Conservation (phyloP, 2,888 invertebrate genomes). For the Synergus umbraculus region DNA sequence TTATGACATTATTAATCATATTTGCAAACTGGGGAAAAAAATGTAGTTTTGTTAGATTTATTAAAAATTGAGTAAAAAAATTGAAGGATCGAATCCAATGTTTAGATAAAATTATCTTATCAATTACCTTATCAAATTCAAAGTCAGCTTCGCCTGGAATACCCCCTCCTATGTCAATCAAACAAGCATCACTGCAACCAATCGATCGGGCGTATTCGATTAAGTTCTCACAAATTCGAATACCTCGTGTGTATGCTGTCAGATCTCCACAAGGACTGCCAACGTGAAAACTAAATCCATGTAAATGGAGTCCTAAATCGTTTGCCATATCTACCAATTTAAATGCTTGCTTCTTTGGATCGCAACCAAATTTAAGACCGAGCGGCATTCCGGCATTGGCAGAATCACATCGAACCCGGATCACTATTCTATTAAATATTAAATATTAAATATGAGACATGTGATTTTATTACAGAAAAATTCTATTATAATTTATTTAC, state of each 20-base stretch:
- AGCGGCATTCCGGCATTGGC: slow-evolving; percentile 52
- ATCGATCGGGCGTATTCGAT: slow-evolving; percentile 78
- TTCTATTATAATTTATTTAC: slow-evolving; percentile 11
- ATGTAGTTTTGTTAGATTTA: background rate
- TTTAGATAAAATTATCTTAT: background rate
- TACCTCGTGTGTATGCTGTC: slow-evolving; percentile 79
- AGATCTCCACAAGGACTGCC: slow-evolving; percentile 74
- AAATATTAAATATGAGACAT: background rate
- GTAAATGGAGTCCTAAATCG: slow-evolving; percentile 64
- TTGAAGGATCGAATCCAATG: too few species aligned
- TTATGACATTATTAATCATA: slow-evolving; percentile 79
- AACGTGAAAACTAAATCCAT: slow-evolving; percentile 73
- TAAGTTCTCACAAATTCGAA: slow-evolving; percentile 77
- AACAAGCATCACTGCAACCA: slow-evolving; percentile 78
- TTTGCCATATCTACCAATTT: slow-evolving; percentile 63
- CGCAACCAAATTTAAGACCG: slow-evolving; percentile 71
- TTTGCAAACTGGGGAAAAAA: slow-evolving; percentile 68
- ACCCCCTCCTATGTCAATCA: slow-evolving; percentile 82
- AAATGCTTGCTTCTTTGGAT: slow-evolving; percentile 63
- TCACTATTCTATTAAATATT: slow-evolving; percentile 60
- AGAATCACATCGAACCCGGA: slow-evolving; percentile 69
- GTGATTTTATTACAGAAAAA: background rate
- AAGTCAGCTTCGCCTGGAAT: slow-evolving; percentile 78
- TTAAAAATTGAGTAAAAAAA: background rate
- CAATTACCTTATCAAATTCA: slow-evolving; percentile 76